phyloP scores from a whole-genome alignment of 2,888 invertebrate species.

The Eudiplozoon nipponicum region DNA sequence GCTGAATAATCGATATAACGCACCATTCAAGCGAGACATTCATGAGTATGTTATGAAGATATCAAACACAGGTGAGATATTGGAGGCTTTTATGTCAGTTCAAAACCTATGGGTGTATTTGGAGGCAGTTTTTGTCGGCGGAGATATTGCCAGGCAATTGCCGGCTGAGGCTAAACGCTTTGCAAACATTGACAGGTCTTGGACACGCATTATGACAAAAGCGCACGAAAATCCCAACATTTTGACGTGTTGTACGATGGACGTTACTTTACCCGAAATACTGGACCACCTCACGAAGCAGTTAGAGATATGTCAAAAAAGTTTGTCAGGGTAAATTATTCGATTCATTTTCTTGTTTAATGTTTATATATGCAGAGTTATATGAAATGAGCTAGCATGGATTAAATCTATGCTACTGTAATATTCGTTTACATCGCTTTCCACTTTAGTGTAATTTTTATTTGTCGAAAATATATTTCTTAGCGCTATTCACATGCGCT shows the following conservation, averaged over 20 bases:
- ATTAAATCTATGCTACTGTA: too few relatives aligned
- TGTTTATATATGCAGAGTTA: too few relatives aligned
- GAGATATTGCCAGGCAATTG: constrained; percentile 82
- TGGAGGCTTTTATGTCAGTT: constrained; percentile 70
- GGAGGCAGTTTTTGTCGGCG: constrained; percentile 84
- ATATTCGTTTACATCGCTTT: too few relatives aligned
- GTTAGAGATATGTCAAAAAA: constrained; percentile 73
- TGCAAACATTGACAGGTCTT: constrained; percentile 28
- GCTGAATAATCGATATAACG: constrained; percentile 67
- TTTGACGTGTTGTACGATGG: constrained; percentile 72
- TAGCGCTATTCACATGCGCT: too few relatives aligned
- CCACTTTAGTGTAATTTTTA: too few relatives aligned
- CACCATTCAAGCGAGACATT: constrained; percentile 73
- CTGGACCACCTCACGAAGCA: constrained; percentile 76
- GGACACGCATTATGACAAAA: constrained; percentile 28
- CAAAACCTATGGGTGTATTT: constrained; percentile 94
- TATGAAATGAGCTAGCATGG: too few relatives aligned
- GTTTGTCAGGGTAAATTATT: constrained; percentile 56
- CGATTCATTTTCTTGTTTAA: constrained; percentile 20
- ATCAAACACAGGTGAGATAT: constrained; percentile 70
- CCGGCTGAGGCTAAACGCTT: constrained; percentile 33
- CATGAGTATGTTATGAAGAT: constrained; percentile 72
- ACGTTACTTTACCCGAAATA: constrained; percentile 58
- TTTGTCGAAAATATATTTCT: too few relatives aligned
- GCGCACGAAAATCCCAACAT: constrained; percentile 83